phyloP scores from a whole-genome alignment of 2,888 invertebrate genomes.

The Beris chalybata region DNA sequence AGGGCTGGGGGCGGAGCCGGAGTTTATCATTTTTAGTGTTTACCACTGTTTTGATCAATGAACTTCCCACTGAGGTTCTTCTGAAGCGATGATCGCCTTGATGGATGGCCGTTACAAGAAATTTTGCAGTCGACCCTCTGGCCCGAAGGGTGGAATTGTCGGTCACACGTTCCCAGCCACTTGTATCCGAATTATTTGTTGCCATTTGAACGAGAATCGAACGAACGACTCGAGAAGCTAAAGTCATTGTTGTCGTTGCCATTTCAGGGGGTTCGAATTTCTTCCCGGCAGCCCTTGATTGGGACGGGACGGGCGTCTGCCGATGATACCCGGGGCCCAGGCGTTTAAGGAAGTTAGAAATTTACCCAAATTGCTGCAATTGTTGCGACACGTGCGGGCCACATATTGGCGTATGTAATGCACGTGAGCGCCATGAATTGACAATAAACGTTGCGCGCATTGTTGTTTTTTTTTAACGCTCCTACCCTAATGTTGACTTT shows the following conservation, averaged over 20 bases:
- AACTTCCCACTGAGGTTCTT: slow-evolving; percentile 33
- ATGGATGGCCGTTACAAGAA: slow-evolving; percentile 21
- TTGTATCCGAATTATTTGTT: slow-evolving; percentile 27
- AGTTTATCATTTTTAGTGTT: slow-evolving; percentile 39
- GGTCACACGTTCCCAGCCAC: slow-evolving; percentile 22
- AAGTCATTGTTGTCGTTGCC: slow-evolving; percentile 27
- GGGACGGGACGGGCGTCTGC: slow-evolving; percentile 4
- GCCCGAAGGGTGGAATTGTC: neutral
- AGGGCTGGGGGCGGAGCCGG: slow-evolving; percentile 2
- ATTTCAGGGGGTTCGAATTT: neutral
- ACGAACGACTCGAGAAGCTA: slow-evolving; percentile 1
- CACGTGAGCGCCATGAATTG: slow-evolving; percentile 34
- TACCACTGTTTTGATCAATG: slow-evolving; percentile 39
- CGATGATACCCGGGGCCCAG: slow-evolving; percentile 25
- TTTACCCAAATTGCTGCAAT: slow-evolving; percentile 48
- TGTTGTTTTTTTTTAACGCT: slow-evolving; percentile 24
- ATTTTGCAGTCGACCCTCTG: neutral
- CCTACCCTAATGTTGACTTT: slow-evolving; percentile 22
- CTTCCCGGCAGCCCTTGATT: neutral
- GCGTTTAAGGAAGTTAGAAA: slow-evolving; percentile 41
- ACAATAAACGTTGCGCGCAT: slow-evolving; percentile 19
- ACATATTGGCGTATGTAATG: slow-evolving; percentile 43
- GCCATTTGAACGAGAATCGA: slow-evolving; percentile 25
- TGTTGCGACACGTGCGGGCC: slow-evolving; percentile 50
- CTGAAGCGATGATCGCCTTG: slow-evolving; percentile 15